phyloP scores from a whole-genome alignment of 2,888 invertebrate genomes.

The Flexamia atlantica region DNA sequence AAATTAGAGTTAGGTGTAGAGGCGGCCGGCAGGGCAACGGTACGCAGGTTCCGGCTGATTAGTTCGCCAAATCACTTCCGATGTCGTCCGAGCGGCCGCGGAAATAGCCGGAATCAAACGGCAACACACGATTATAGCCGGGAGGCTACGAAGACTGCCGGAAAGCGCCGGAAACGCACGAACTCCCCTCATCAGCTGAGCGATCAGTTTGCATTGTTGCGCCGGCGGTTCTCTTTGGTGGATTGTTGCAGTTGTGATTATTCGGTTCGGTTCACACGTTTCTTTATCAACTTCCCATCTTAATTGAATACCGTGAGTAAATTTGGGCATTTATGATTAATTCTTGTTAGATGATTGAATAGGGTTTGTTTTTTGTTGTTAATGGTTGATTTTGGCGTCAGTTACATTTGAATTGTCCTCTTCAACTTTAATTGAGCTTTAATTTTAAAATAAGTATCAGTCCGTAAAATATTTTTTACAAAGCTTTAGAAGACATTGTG shows the following conservation, averaged over 20 bases:
- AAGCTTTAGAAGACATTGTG: too few relatives aligned
- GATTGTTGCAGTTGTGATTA: constrained; percentile 8
- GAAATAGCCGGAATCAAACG: constrained; percentile 1
- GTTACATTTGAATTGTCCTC: too few relatives aligned
- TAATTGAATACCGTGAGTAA: constrained; percentile 31
- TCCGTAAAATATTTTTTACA: too few relatives aligned
- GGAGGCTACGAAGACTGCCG: background rate
- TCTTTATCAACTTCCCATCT: constrained; percentile 2
- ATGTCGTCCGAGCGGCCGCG: background rate
- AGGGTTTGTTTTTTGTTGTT: too few relatives aligned
- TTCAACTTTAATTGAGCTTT: too few relatives aligned
- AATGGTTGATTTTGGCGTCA: too few relatives aligned
- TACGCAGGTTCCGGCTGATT: constrained; percentile 53
- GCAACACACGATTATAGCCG: background rate
- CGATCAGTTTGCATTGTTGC: background rate
- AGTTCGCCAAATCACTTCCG: constrained; percentile 20
- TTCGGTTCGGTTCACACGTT: constrained; percentile 22
- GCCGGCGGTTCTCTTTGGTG: background rate
- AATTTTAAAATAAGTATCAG: too few relatives aligned
- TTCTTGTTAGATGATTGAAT: too few relatives aligned
- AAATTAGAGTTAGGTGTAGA: constrained; percentile 50
- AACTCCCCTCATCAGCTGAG: constrained; percentile 3
- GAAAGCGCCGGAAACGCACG: background rate
- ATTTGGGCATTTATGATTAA: background rate
- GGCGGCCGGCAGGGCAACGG: constrained; percentile 36